Evolutionary conservation across 1,140 invertebrate species (phyloP).

Genomic region (Drosophila fuyamai): DNA sequence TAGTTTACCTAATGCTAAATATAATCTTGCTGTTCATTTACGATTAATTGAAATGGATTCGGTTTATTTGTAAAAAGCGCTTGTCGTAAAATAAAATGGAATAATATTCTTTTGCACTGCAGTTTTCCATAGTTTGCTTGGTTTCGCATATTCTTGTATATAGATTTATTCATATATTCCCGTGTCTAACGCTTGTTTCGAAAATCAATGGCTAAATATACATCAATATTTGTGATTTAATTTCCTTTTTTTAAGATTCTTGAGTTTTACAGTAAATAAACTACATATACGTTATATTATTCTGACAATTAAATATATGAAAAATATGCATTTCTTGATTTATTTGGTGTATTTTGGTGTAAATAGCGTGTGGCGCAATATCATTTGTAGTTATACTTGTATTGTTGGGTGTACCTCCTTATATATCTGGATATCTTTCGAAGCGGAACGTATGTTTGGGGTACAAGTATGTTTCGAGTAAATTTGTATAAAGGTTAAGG

Average conservation of each 20-base stretch:
- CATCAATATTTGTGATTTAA: constrained; percentile 43
- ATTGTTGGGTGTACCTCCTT: constrained; percentile 31
- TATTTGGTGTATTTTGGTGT: constrained; percentile 63
- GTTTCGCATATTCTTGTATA: constrained; percentile 43
- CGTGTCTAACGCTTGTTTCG: constrained; percentile 39
- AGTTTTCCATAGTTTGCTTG: constrained; percentile 64
- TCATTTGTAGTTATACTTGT: constrained; percentile 54
- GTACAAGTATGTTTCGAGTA: constrained; percentile 62
- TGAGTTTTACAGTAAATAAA: constrained; percentile 56
- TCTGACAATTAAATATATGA: constrained; percentile 61
- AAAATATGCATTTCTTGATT: constrained; percentile 64
- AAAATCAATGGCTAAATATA: constrained; percentile 67
- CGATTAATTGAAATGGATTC: constrained; percentile 53
- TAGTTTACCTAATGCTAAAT: constrained; percentile 74
- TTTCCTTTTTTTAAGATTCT: constrained; percentile 24
- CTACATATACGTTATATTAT: constrained; percentile 54
- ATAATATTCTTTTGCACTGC: constrained; percentile 70
- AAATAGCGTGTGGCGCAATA: constrained; percentile 72
- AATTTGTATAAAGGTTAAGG: constrained; percentile 83
- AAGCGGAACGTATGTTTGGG: constrained; percentile 43
- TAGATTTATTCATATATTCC: constrained; percentile 41
- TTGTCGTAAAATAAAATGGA: constrained; percentile 80
- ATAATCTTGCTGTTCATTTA: constrained; percentile 64
- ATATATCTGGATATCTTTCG: constrained; percentile 37
- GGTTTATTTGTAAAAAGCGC: constrained; percentile 72